Evolutionary conservation across 2,797 vertebrate genomes (phyloP).

Genomic region (Glossophaga mutica): DNA sequence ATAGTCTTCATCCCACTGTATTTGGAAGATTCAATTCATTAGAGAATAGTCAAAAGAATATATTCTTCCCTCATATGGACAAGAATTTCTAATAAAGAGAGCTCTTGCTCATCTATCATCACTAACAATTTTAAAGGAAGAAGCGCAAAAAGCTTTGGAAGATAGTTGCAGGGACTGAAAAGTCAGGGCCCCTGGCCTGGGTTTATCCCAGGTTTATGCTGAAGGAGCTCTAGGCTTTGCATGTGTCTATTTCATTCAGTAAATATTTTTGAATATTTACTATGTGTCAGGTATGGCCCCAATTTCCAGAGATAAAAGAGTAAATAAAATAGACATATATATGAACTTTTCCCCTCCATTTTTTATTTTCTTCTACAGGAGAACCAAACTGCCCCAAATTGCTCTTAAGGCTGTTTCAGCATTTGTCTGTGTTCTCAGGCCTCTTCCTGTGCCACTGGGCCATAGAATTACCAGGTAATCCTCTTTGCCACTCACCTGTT

Average conservation of each 20-base stretch:
- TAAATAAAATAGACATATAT: background rate
- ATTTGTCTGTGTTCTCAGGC: background rate
- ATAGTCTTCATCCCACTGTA: background rate
- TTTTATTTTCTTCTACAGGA: background rate
- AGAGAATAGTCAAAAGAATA: background rate
- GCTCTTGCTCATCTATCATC: background rate
- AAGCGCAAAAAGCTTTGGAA: background rate
- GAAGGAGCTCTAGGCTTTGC: background rate
- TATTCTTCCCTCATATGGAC: background rate
- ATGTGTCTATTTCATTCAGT: background rate
- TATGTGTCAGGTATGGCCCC: background rate
- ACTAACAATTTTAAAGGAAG: slow-evolving; percentile 24
- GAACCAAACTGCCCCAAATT: background rate
- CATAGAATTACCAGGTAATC: background rate
- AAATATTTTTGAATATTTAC: background rate
- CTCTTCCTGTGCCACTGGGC: background rate
- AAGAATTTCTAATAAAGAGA: background rate
- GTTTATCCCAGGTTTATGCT: background rate
- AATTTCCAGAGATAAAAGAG: background rate
- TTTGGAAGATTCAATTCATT: background rate
- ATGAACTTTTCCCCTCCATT: background rate
- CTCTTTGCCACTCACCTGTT: background rate
- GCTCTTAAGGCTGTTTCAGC: background rate
- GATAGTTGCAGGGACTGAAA: background rate
- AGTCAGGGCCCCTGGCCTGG: background rate